phyloP scores from a whole-genome alignment of 2,797 vertebrate genomes.

The Bryconaethiops microstoma region DNA sequence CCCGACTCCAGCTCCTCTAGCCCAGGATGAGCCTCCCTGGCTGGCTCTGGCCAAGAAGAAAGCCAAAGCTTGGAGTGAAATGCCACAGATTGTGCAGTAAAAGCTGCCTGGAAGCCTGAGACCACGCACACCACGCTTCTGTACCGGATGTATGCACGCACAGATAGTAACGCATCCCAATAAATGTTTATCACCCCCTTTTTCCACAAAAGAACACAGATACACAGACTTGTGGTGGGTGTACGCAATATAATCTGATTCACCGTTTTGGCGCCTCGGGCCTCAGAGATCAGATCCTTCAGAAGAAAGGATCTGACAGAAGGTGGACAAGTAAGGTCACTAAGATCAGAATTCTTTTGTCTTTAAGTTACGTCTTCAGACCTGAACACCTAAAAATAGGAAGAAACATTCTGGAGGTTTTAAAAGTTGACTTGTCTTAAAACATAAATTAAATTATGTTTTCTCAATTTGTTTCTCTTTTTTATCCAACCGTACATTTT shows the following conservation, averaged over 20 bases:
- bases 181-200: background rate
- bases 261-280: background rate
- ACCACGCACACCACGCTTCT: slow-evolving; percentile 1
- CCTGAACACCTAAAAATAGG: background rate
- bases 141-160: slow-evolving; percentile 66
- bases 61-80: slow-evolving; percentile 93
- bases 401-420: background rate
- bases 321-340: background rate
- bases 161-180: slow-evolving; percentile 12
- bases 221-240: background rate
- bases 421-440: background rate
- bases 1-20: slow-evolving; percentile 62
- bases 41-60: slow-evolving; percentile 94
- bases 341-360: background rate
- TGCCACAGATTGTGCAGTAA: slow-evolving; percentile 87
- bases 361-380: background rate
- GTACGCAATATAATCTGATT: background rate
- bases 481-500: slow-evolving; percentile 6
- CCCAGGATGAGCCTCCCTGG: slow-evolving; percentile 86
- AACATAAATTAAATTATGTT: background rate
- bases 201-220: slow-evolving; percentile 53
- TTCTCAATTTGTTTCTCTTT: background rate
- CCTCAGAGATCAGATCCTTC: background rate
- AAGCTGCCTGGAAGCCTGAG: background rate
- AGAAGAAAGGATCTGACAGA: background rate